These are phyloP conservation scores for Nannobrachium achirus DNA, from an alignment of 2,113 vertebrate genomes.

Conservation along the genomic window DNA sequence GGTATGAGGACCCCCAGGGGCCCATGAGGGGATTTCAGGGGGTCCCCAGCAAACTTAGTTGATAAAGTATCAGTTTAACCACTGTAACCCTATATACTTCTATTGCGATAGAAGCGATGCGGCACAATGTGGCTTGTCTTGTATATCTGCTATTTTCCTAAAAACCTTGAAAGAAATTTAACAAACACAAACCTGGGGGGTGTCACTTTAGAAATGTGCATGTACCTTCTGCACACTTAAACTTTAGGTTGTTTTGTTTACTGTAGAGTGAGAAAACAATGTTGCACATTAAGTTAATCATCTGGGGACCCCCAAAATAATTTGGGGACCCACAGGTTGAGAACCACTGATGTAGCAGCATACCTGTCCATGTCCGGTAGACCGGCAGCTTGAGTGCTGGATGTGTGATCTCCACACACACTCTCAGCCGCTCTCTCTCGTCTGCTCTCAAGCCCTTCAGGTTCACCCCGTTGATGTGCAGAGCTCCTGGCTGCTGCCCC, in stretches of 20 bases:
- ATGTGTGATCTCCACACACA: conserved; percentile 77
- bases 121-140: too few species aligned
- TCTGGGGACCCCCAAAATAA: too few species aligned
- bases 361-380: conserved; percentile 79
- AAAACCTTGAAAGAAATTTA: neutral
- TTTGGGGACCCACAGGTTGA: too few species aligned
- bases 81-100: too few species aligned
- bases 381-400: conserved; percentile 73
- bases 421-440: conserved; percentile 57
- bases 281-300: conserved; percentile 13
- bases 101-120: too few species aligned
- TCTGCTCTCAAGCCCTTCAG: conserved; percentile 32
- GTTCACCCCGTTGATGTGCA: conserved; percentile 72
- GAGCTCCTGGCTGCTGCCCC: neutral
- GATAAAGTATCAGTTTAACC: neutral
- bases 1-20: too few species aligned
- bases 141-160: too few species aligned
- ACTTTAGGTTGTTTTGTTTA: too few species aligned
- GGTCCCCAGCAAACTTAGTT: neutral
- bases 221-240: too few species aligned
- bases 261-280: conserved; percentile 6
- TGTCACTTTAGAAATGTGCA: too few species aligned
- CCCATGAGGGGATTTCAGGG: too few species aligned
- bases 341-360: neutral
- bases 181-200: neutral